These are phyloP conservation scores for Sebastes oblongus DNA, from an alignment of 2,797 vertebrate species.

Conservation along the genomic window DNA sequence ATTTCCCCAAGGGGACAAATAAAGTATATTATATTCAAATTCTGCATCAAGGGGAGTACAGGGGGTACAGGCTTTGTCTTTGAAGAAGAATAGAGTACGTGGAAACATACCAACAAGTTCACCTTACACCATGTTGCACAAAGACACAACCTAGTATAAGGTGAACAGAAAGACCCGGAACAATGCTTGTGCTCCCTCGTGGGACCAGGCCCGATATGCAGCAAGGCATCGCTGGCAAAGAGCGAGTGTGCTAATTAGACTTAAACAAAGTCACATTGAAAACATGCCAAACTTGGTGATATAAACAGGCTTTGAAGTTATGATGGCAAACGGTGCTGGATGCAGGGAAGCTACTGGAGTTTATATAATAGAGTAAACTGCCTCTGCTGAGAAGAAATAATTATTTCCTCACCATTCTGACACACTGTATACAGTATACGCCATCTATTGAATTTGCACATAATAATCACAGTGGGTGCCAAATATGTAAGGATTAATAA, in stretches of 20 bases:
- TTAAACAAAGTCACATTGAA: conserved; percentile 62
- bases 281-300: conserved; percentile 39
- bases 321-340: conserved; percentile 7
- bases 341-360: conserved; percentile 4
- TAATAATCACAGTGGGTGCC: conserved; percentile 26
- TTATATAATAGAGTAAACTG: background rate
- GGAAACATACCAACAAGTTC: conserved; percentile 31
- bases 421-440: background rate
- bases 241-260: conserved; percentile 45
- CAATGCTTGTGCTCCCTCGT: conserved; percentile 23
- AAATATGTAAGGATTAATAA: conserved; percentile 46
- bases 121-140: conserved; percentile 35
- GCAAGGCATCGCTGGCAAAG: conserved; percentile 28
- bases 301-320: conserved; percentile 23
- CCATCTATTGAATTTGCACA: conserved; percentile 18
- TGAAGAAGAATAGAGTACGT: background rate
- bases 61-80: background rate
- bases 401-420: background rate
- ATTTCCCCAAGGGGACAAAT: background rate
- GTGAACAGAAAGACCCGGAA: conserved; percentile 39
- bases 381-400: background rate
- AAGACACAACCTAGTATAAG: conserved; percentile 36
- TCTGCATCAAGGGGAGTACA: background rate
- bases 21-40: background rate
- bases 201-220: conserved; percentile 40